Conservation (phyloP, 2,113 vertebrate species). For the Parus major region DNA sequence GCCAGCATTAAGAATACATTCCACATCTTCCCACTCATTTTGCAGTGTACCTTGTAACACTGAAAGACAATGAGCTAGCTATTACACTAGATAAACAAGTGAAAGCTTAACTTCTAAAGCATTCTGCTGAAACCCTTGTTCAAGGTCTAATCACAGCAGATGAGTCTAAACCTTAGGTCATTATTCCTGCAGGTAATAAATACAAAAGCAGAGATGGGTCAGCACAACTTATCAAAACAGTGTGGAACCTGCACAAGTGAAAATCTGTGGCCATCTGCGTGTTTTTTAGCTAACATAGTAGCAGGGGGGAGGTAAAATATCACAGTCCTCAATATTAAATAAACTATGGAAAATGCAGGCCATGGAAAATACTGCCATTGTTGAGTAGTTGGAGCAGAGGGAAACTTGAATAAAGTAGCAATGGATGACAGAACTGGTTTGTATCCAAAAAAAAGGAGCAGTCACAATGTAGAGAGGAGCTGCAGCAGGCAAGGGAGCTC, state of each 20-base stretch:
- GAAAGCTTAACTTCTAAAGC: background rate
- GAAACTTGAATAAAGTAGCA: background rate
- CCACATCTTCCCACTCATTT: background rate
- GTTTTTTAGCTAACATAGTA: background rate
- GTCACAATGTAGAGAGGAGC: background rate
- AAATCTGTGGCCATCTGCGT: background rate
- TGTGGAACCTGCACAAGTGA: background rate
- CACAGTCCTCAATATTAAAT: background rate
- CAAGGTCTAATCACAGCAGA: background rate
- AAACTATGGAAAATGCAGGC: background rate
- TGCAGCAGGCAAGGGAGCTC: background rate
- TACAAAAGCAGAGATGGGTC: background rate
- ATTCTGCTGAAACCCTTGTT: background rate
- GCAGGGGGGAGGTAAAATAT: background rate
- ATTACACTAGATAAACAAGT: background rate
- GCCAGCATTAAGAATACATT: background rate
- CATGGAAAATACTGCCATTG: background rate
- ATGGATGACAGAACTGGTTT: background rate
- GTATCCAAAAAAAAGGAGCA: background rate
- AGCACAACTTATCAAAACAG: background rate
- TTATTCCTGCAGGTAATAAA: background rate
- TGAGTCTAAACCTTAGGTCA: background rate
- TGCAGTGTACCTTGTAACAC: background rate
- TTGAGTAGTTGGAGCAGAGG: background rate
- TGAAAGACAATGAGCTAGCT: background rate